Base-by-base conservation (phyloP, 1,140 invertebrate species). In the Lineus longissimus region DNA sequence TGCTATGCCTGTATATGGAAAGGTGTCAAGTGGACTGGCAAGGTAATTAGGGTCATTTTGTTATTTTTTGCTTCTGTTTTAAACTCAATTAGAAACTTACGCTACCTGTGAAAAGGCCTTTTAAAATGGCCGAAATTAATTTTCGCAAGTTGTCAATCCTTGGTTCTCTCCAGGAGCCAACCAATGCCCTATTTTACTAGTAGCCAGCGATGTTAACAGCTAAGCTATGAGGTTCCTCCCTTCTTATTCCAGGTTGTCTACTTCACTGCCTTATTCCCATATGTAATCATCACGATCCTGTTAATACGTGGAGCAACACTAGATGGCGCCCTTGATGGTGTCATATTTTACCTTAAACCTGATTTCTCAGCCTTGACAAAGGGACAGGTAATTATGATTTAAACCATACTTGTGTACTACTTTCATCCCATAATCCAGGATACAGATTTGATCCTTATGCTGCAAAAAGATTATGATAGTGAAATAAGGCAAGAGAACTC, bases 1-100 rank as follows among this genome's bases (percentile, higher is more conserved):
- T 93, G 96, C 56, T 98, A 97, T 75, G 87, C 97, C 80, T 96
- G 93, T 80, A 95, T 98, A 89, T 95, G 95, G 61, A 97, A 97
- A 82, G 95, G 95, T 25, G 96, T 98, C 47, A 93, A 94, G 6
- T 95, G 92, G 4, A 95, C 93, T 0, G 92, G 93, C 62, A 96
- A 96, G 84, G 89, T 90, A 43, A 43, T 13, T 43, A 43, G 11
- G 11, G 19, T 13, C 40, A 19, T 19, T 43, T 13, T 13, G 40
- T 13, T 11, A 43, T 43, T 43, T 11, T 11, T 43, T 11, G 19
- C 40, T 43, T 13, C 11, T 43, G 19, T 43, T 43, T 43, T 19
- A 13, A 43, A 43, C n/a, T n/a, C n/a, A 19, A 43, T 19, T 43
- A 19, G 19, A 43, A 43, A 43, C 19, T 43, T 43, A 43, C 19